Evolutionary conservation across 2,113 vertebrate genomes (phyloP), one percentile per base, ranked within the genome.

Genomic region (Microcebus lehilahytsara): DNA sequence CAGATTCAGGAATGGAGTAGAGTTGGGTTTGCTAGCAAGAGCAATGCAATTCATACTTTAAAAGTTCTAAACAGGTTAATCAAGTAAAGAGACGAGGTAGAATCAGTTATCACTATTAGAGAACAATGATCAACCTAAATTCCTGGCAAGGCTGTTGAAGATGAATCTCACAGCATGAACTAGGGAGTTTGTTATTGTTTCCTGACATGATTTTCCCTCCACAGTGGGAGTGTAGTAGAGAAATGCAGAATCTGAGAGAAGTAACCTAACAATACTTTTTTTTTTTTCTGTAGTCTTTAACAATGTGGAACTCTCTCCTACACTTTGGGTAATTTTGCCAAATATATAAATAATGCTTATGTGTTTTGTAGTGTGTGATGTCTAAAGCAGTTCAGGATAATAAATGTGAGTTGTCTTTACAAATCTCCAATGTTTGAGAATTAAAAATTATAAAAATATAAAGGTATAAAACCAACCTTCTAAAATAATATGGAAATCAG

Each of bases 161-260:
- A 20, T 20, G 16, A 85, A 51, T 58, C 37, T 30, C 53, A 71
- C 0, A 34, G 49, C 2, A 1, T 46, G 9, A 87, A 11, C 25
- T 56, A 10, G 4, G 1, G 17, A 62, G 32, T 23, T n/a, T 3
- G 7, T n/a, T 20, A 12, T 11, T 69, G 14, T 27, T 51, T 9
- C 6, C 19, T 49, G 23, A 9, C 9, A 12, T 51, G 22, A n/a
- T 83, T 88, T 27, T 23, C 8, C 6, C 17, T 46, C 12, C 22
- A 46, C 17, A 60, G 1, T 0, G 12, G 4, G 13, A 19, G 5
- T 40, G 0, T 6, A 3, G 23, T 11, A 12, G 23, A 69, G 37
- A 91, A 58, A 53, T 0, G n/a, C 0, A 78, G 23, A 81, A 60
- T 1, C 5, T 2, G 27, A 12, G 34, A 37, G 42, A 14, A 23